phyloP scores from a whole-genome alignment of 2,797 vertebrate species.

The Microhierax caerulescens region DNA sequence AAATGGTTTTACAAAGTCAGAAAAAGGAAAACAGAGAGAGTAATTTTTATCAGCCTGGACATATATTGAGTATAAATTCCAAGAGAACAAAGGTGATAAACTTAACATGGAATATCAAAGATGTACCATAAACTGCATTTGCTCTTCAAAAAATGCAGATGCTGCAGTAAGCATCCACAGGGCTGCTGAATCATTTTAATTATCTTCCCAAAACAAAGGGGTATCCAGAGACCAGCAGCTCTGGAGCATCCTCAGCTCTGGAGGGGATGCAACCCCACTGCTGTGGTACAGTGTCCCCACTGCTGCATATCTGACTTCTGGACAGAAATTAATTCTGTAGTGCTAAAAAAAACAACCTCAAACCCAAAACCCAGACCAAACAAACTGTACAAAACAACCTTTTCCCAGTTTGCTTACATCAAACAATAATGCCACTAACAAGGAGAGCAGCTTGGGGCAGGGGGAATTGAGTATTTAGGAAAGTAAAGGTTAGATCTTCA shows the following conservation, averaged over 20 bases:
- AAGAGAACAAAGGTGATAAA: neutral
- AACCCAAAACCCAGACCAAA: neutral
- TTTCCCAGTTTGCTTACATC: neutral
- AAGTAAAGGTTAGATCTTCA: neutral
- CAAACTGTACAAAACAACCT: neutral
- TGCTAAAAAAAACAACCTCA: neutral
- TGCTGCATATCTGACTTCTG: neutral
- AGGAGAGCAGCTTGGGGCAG: rapidly evolving
- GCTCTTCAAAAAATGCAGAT: neutral
- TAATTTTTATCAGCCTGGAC: neutral
- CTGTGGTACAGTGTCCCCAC: neutral
- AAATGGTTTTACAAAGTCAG: neutral
- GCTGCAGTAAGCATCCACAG: neutral
- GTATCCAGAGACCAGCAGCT: neutral
- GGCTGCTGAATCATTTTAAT: neutral
- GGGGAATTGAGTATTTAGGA: neutral
- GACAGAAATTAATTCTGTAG: neutral
- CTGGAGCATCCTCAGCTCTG: neutral
- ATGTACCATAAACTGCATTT: neutral
- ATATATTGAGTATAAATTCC: neutral
- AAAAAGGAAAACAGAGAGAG: neutral
- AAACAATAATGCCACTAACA: rapidly evolving
- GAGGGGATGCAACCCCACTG: neutral
- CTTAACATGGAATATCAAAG: neutral
- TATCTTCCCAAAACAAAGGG: neutral